Evolutionary conservation across 2,888 invertebrate genomes (phyloP), one percentile per base, ranked within the genome.

Genomic region (Choristoneura rosaceana): DNA sequence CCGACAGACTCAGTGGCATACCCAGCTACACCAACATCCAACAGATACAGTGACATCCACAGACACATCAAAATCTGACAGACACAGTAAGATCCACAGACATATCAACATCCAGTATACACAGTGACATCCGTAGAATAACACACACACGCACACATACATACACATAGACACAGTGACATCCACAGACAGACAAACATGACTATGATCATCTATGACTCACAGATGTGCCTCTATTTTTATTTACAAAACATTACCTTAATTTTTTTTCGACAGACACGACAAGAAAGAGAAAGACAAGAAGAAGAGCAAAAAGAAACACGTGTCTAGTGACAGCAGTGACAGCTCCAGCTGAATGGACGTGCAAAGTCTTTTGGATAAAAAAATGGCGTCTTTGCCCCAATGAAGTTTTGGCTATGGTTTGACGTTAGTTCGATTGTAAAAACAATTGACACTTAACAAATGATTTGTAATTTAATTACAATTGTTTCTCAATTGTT

Each of bases 291-390:
- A 76, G 17, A 55, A 75, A 60, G 78, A 79, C 50, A 82, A 84
- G 60, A 85, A 87, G 78, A 90, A 84, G 77, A 85, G 84, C 74
- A 90, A 85, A 76, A 88, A 86, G 68, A 88, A 85, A 75, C 85
- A 84, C 5, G 85, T 88, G 2, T 82, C 84, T 4, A 90, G 82
- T 70, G 88, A 89, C 50, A 89, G 87, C 62, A 86, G 86, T 34
- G 90, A 87, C 78, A 90, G 89, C 68, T 91, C 90, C 10, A 92
- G 92, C 86, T 93, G 93, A 93, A 89, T 47, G 33, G 8, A 45
- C 5, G 12, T 10, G 17, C 9, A 25, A 14, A 12, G 7, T 33
- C 33, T 52, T 69, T 45, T 65, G 71, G 71, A 65, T 71, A 33
- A 50, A 64, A 64, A 64, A 50, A 34, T 50, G 47, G 50, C 66